These are phyloP conservation scores for Caerostris extrusa DNA, from an alignment of 1,140 invertebrate genomes.

Conservation along the genomic window DNA sequence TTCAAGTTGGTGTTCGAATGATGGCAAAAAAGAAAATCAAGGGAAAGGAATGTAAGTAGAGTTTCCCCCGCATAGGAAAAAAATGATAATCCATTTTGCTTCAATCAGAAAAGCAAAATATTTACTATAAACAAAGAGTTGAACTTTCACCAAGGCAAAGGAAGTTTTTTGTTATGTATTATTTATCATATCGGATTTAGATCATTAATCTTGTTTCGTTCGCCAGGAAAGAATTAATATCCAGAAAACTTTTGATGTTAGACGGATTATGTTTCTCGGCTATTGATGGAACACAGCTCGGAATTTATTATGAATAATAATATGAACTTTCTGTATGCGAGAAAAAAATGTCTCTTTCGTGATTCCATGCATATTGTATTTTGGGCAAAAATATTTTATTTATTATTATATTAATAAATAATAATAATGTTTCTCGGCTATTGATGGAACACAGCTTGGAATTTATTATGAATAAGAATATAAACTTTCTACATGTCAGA, in stretches of 20 bases:
- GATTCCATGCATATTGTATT: not conserved
- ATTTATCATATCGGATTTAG: not conserved
- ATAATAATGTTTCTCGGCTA: too few relatives aligned
- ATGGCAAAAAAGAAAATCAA: not conserved
- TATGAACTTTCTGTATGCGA: not conserved
- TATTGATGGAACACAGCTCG: not conserved
- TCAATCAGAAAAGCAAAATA: conserved; percentile 35
- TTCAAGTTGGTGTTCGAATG: not conserved
- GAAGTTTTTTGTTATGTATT: not conserved
- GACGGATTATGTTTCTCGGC: not conserved
- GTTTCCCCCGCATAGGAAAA: not conserved
- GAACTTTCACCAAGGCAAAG: conserved; percentile 9
- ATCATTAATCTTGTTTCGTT: conserved; percentile 19
- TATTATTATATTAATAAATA: too few relatives aligned
- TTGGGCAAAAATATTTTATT: not conserved
- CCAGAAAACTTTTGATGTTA: conserved; percentile 3
- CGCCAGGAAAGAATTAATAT: not conserved
- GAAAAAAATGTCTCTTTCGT: not conserved
- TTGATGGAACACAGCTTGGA: too few relatives aligned
- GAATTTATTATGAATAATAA: conserved; percentile 1
- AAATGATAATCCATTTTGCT: conserved; percentile 24
- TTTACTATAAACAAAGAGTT: conserved; percentile 16
- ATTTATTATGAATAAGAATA: too few relatives aligned
- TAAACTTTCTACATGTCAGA: too few relatives aligned
- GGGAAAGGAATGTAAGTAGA: not conserved